phyloP scores from a whole-genome alignment of 2,113 vertebrate species.

The Ptilonorhynchus violaceus region DNA sequence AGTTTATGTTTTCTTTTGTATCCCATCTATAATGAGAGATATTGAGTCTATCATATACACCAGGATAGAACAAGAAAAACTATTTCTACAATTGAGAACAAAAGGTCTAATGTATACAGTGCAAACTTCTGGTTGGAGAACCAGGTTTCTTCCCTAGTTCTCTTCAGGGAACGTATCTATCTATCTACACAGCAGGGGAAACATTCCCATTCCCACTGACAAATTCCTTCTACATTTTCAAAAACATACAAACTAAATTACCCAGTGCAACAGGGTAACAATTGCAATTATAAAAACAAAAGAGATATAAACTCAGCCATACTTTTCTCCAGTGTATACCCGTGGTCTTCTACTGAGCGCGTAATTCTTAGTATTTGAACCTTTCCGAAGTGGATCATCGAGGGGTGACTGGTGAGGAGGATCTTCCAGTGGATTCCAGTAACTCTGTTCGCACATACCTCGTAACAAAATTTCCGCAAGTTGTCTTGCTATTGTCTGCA shows the following conservation, averaged over 20 bases:
- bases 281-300: background rate
- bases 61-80: background rate
- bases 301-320: slow-evolving; percentile 31
- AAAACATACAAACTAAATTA: background rate
- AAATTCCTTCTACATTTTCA: background rate
- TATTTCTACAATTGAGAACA: background rate
- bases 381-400: slow-evolving; percentile 87
- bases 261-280: background rate
- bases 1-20: background rate
- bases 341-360: slow-evolving; percentile 85
- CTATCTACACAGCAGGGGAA: background rate
- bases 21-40: background rate
- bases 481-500: slow-evolving; percentile 95
- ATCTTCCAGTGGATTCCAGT: slow-evolving; percentile 95
- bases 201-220: background rate
- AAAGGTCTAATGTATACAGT: background rate
- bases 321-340: slow-evolving; percentile 96
- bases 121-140: background rate
- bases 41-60: background rate
- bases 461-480: slow-evolving; percentile 94
- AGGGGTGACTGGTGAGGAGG: slow-evolving; percentile 91
- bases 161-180: background rate
- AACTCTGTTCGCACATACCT: slow-evolving; percentile 99
- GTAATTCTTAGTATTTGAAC: slow-evolving; percentile 84
- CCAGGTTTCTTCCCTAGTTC: background rate